These are phyloP conservation scores for Zaprionus vittiger DNA, from an alignment of 1,140 invertebrate species.

Conservation along the genomic window DNA sequence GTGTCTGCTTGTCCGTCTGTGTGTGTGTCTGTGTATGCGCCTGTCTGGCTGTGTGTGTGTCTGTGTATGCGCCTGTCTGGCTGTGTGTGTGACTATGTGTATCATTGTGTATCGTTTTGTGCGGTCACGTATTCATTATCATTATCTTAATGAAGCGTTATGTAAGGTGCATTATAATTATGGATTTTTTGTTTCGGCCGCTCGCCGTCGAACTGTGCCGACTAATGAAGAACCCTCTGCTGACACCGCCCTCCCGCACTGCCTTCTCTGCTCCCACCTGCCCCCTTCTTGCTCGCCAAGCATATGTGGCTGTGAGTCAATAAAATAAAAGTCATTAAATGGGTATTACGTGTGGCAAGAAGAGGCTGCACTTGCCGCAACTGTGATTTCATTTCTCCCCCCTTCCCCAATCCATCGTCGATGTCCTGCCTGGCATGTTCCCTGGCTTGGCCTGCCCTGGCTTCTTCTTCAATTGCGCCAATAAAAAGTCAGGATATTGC, in stretches of 20 bases:
- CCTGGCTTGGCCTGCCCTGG: neutral
- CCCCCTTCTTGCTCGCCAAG: neutral
- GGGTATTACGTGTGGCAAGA: constrained; percentile 40
- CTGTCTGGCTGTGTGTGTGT: neutral
- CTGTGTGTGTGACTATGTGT: neutral
- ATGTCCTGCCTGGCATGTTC: neutral
- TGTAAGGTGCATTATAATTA: constrained; percentile 82
- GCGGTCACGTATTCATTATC: constrained; percentile 80
- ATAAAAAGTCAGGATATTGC: constrained; percentile 59
- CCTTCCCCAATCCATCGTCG: neutral
- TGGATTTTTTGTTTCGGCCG: constrained; percentile 58
- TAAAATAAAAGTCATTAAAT: constrained; percentile 76
- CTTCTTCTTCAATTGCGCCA: constrained; percentile 66
- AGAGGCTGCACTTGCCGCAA: constrained; percentile 12
- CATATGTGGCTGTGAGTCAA: constrained; percentile 56
- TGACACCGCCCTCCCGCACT: too few relatives aligned
- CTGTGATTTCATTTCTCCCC: neutral
- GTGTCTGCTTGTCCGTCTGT: constrained; percentile 17
- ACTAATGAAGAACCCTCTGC: constrained; percentile 62
- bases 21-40: constrained; percentile 6
- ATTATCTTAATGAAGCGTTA: constrained; percentile 82
- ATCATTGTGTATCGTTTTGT: constrained; percentile 26
- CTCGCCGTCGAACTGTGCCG: constrained; percentile 30
- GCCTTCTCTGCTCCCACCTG: neutral
- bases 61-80: neutral